phyloP scores from a whole-genome alignment of 2,113 vertebrate species.

The Plectropomus leopardus region DNA sequence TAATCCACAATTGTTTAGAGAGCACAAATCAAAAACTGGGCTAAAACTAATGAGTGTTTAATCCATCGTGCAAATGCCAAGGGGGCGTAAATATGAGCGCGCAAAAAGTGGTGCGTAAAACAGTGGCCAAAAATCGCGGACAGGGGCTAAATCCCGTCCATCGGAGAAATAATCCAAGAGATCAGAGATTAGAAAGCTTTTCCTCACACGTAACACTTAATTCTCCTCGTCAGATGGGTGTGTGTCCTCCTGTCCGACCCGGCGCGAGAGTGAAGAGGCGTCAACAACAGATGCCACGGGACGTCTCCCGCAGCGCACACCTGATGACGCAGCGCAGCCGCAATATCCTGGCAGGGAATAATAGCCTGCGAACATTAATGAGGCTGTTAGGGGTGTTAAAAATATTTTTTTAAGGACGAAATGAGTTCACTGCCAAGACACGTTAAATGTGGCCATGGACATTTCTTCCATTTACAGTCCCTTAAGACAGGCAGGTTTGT shows the following conservation, averaged over 20 bases:
- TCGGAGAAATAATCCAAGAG: constrained; percentile 69
- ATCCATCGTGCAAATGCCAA: constrained; percentile 50
- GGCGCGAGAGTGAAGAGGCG: constrained; percentile 44
- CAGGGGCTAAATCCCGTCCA: constrained; percentile 34
- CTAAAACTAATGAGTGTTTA: constrained; percentile 44
- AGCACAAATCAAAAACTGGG: neutral
- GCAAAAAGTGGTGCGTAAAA: constrained; percentile 46
- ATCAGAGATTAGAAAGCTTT: constrained; percentile 78
- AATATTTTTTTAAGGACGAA: neutral
- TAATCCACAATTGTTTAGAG: constrained; percentile 34
- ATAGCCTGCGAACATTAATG: neutral
- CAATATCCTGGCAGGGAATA: neutral
- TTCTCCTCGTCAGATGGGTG: constrained; percentile 47
- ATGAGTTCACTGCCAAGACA: neutral
- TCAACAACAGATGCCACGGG: constrained; percentile 41
- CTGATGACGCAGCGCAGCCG: constrained; percentile 24
- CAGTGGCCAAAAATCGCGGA: constrained; percentile 7
- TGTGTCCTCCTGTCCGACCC: constrained; percentile 40
- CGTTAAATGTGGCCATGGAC: neutral
- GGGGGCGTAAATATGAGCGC: neutral
- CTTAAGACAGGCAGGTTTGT: neutral
- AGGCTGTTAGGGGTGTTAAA: neutral
- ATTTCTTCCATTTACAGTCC: neutral
- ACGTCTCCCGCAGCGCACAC: constrained; percentile 25
- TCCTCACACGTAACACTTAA: constrained; percentile 68